Percentiles rank a stretch among this genome's conserved stretches.
These are phyloP conservation scores for Terebella lapidaria DNA, from an alignment of 2,888 invertebrate genomes.

Conservation along the genomic window DNA sequence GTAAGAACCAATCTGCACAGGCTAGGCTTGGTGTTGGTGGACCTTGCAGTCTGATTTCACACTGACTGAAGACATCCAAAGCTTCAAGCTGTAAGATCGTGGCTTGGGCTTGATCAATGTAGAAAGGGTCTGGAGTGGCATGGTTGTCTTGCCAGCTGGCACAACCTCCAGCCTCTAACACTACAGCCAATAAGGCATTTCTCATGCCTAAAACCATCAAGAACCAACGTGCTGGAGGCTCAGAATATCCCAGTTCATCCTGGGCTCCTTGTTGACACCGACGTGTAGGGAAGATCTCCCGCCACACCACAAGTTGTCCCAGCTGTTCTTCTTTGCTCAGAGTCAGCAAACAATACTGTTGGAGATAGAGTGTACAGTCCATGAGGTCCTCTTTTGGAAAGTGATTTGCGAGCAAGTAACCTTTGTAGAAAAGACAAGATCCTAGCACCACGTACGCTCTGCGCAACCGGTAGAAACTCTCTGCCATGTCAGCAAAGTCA, in stretches of 20 bases:
- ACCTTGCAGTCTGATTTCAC: slow-evolving; percentile 17
- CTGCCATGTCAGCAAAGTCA: slow-evolving; percentile 82
- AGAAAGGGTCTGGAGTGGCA: slow-evolving; percentile 71
- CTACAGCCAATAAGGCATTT: slow-evolving; percentile 40
- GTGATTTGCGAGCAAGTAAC: slow-evolving; percentile 74
- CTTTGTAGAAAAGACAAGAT: slow-evolving; percentile 51
- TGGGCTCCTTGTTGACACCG: slow-evolving; percentile 30
- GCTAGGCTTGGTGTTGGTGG: slow-evolving; percentile 29
- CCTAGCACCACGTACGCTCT: slow-evolving; percentile 68
- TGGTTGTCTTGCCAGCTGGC: slow-evolving; percentile 32
- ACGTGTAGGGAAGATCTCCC: slow-evolving; percentile 45
- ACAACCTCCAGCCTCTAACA: slow-evolving; percentile 49
- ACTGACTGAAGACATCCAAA: slow-evolving; percentile 24
- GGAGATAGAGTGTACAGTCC: slow-evolving; percentile 71
- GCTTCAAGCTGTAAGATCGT: slow-evolving; percentile 60
- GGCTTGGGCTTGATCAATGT: slow-evolving; percentile 84
- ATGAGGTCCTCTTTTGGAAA: slow-evolving; percentile 69
- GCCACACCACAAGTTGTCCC: slow-evolving; percentile 48
- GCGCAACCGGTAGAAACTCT: slow-evolving; percentile 65
- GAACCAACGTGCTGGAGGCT: slow-evolving; percentile 43
- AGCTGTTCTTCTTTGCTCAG: slow-evolving; percentile 28
- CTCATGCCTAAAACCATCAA: slow-evolving; percentile 47
- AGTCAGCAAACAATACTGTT: slow-evolving; percentile 69
- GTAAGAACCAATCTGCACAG: slow-evolving; percentile 30
- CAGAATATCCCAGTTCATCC: slow-evolving; percentile 39